A percentile compares a stretch with the other conserved stretches of the same genome.
Evolutionary conservation across 2,113 vertebrate genomes (phyloP).

Genomic region (Elaphurus davidianus): DNA sequence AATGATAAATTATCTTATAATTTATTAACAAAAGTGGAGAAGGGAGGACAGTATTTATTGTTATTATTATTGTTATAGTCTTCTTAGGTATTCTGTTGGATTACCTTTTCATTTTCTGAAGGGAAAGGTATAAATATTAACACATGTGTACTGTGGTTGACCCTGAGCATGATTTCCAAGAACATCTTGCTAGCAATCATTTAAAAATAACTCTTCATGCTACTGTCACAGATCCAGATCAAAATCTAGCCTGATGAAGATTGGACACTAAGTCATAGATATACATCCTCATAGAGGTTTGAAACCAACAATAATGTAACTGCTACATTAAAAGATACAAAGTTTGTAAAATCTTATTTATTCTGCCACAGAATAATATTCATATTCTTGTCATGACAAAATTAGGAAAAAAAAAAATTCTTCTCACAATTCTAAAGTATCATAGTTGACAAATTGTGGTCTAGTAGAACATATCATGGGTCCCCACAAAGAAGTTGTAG

Average conservation of each 20-base stretch:
- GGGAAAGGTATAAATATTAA: neutral
- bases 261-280: neutral
- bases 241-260: neutral
- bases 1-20: neutral
- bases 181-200: neutral
- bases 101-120: neutral
- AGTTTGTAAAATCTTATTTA: neutral
- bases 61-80: neutral
- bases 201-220: neutral
- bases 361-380: neutral
- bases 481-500: too few relatives aligned
- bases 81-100: neutral
- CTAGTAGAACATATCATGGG: neutral
- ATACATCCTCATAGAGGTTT: neutral
- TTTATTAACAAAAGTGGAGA: neutral
- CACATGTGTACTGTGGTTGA: neutral
- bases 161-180: neutral
- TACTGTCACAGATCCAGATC: neutral
- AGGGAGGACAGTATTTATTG: neutral
- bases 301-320: neutral
- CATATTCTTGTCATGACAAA: neutral
- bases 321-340: neutral
- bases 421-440: neutral
- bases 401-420: neutral
- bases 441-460: neutral